phyloP scores from a whole-genome alignment of 2,113 vertebrate species.

The Clarias magur region DNA sequence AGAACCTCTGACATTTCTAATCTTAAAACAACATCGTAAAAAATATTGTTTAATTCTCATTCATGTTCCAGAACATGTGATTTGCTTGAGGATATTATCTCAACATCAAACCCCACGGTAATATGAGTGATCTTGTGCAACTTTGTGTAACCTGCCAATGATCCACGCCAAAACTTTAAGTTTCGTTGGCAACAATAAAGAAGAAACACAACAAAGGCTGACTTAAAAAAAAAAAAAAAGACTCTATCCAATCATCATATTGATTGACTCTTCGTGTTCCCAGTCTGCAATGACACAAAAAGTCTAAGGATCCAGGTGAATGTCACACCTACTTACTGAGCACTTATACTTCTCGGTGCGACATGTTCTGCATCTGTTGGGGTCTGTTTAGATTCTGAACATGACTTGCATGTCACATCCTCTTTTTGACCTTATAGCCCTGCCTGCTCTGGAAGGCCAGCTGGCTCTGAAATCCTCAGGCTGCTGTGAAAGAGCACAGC shows the following conservation, averaged over 20 bases:
- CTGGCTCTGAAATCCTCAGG: conserved; percentile 40
- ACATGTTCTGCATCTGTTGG: neutral
- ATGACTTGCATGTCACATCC: conserved; percentile 41
- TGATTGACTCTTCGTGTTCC: too few relatives aligned
- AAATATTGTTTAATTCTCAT: conserved; percentile 14
- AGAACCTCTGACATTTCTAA: neutral
- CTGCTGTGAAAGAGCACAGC: conserved; percentile 38
- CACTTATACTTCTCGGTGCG: neutral
- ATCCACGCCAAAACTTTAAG: conserved; percentile 8
- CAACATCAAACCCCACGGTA: conserved; percentile 7
- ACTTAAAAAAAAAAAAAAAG: neutral
- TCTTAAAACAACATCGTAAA: conserved; percentile 17
- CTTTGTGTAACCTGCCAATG: conserved; percentile 13
- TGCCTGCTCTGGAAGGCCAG: conserved; percentile 20
- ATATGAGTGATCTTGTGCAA: conserved; percentile 11
- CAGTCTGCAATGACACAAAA: conserved; percentile 26
- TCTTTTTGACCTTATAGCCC: conserved; percentile 33
- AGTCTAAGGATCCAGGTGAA: conserved; percentile 50
- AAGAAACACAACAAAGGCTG: neutral
- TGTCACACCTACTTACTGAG: conserved; percentile 45
- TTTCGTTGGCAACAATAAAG: neutral
- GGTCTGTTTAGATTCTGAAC: conserved; percentile 40
- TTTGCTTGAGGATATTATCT: conserved; percentile 22
- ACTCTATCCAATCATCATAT: conserved; percentile 18
- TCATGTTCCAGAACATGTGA: conserved; percentile 14